Base-by-base conservation (phyloP, 2,888 invertebrate species). In the Scaeva pyrastri region DNA sequence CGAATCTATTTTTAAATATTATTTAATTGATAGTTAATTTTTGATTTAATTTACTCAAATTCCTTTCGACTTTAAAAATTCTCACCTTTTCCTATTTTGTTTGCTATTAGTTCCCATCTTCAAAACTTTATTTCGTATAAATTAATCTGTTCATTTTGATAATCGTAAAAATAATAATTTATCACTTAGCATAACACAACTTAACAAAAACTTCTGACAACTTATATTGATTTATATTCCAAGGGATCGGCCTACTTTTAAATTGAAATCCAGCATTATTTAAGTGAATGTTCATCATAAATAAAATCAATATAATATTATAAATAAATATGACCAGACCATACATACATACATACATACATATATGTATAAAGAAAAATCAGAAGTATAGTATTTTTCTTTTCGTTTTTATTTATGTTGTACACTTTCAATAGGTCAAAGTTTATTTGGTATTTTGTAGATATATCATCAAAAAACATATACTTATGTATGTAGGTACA, bases 221-320 rank as follows among this genome's bases (percentile, higher is more conserved):
- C 12, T 48, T 19, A 45, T 12, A 64, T 48, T 64, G 43, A 64
- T 64, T 48, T 64, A 64, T 64, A 48, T 64, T 16, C 31, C 16
- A 16, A 8, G 12, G n/a, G 16, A 8, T 7, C 14, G 31, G 12
- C 45, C 45, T 45, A 48, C 45, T 64, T 19, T 23, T 6, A 41
- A 45, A 64, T 64, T 45, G 39, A 23, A 64, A 64, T 6, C 64
- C 26, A 10, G 26, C 11, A 45, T 10, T 58, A 64, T 10, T 45
- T 26, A 26, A 64, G 16, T 45, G 10, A 64, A 45, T 45, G 45
- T 31, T 64, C 45, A 45, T 45, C 36, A 36, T 19, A 58, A 58
- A 64, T 45, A 16, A 19, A 64, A 45, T 64, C 64, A 64, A 43
- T 62, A 19, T 19, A 45, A 7, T n/a, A n/a, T n/a, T n/a, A n/a